Base-by-base conservation (phyloP, 2,888 invertebrate genomes). In the Gandaritis pyraliata region DNA sequence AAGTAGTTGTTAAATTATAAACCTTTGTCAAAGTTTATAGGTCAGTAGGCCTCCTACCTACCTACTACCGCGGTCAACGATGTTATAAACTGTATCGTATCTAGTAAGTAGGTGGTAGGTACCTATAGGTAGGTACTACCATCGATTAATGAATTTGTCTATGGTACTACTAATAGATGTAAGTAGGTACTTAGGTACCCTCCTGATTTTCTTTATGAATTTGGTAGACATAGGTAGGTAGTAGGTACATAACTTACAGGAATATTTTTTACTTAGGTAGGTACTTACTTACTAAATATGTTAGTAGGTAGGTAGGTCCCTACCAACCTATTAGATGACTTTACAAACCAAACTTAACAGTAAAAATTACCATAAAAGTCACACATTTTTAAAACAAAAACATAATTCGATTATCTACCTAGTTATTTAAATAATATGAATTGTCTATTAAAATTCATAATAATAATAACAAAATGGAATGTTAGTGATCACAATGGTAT, bases 1-100 rank as follows among this genome's bases (percentile, higher is more conserved):
- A n/a, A n/a, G n/a, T 82, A 86, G 83, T 81, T 77, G 70, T 74
- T 74, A 68, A 54, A 64, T 67, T 58, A 66, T 66, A 67, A 75
- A 77, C 76, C 71, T 68, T 72, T 69, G 63, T 67, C 58, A 61
- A 45, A 61, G 64, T 64, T 8, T 16, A 41, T 11, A n/a, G 15
- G 13, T 33, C 15, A 10, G 30, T 33, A 33, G 10, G 30, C 23
- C 2, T 5, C 3, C 23, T 33, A 30, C 10, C 10, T 23, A 23
- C 30, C 23, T 47, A 13, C n/a, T 2, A 13, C n/a, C 41, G 10
- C 8, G 33, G 33, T 33, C 33, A 33, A 23, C 2, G 6, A 23
- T 6, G 29, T 29, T 29, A 29, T 6, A 29, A 6, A n/a, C n/a
- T n/a, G n/a, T n/a, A n/a, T n/a, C n/a, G n/a, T n/a, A n/a, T n/a